Conservation (phyloP, 2,888 invertebrate species). For the Drosophila pseudotakahashii region DNA sequence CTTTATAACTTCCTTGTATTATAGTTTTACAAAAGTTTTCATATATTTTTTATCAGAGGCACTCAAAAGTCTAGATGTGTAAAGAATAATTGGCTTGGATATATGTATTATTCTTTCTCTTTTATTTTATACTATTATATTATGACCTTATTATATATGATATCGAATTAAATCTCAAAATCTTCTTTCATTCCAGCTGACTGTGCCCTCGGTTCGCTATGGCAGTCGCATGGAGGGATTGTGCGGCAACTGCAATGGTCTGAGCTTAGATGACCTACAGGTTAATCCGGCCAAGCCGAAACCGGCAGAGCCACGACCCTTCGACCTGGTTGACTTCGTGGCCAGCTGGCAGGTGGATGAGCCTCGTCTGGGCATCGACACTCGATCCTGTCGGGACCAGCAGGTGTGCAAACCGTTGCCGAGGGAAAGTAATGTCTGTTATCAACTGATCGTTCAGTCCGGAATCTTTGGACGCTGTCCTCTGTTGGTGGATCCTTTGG, state of each 20-base stretch:
- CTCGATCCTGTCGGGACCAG: neutral
- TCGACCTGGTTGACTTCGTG: neutral
- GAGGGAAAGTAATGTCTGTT: neutral
- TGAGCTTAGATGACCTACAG: neutral
- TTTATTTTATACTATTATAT: no score
- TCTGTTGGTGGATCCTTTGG: neutral
- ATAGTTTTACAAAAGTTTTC: no score
- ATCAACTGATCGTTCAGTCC: neutral
- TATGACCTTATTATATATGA: no score
- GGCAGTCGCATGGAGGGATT: neutral
- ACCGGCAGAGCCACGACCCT: neutral
- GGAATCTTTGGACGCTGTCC: neutral
- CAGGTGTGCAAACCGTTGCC: neutral
- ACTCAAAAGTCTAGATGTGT: no score
- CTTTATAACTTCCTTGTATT: no score
- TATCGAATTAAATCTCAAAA: no score
- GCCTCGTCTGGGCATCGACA: neutral
- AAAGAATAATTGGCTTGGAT: no score
- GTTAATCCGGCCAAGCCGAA: neutral
- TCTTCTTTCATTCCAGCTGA: neutral
- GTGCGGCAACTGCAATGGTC: neutral
- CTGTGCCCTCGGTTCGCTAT: neutral
- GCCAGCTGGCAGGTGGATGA: neutral
- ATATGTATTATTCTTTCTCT: no score
- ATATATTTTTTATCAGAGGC: no score